These are phyloP conservation scores for Patagioenas fasciata DNA, from an alignment of 2,113 vertebrate genomes.

Conservation along the genomic window DNA sequence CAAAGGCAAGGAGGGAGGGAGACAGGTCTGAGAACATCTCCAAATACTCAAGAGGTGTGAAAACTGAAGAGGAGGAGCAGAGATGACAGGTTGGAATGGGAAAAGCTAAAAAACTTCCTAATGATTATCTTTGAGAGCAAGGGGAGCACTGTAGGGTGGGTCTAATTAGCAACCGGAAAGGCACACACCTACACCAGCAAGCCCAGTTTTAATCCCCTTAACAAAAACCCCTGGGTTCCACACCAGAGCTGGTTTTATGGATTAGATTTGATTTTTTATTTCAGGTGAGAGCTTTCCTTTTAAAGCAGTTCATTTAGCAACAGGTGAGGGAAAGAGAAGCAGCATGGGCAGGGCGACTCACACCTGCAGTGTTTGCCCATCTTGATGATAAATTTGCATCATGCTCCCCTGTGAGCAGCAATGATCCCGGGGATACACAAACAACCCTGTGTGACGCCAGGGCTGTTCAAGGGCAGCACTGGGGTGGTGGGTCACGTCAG, in stretches of 20 bases:
- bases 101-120: not conserved
- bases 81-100: not conserved
- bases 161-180: not conserved
- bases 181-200: not conserved
- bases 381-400: not conserved
- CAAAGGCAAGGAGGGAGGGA: not conserved
- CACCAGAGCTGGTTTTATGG: not conserved
- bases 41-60: not conserved
- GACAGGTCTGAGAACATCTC: not conserved
- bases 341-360: not conserved
- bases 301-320: not conserved
- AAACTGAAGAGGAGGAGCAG: not conserved
- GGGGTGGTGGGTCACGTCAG: not conserved
- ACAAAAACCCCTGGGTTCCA: not conserved
- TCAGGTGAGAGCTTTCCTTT: not conserved
- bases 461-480: not conserved
- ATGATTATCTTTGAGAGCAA: not conserved
- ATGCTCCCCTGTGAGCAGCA: not conserved
- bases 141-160: not conserved
- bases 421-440: not conserved
- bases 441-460: not conserved
- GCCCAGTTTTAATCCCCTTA: not conserved
- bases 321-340: not conserved
- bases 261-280: not conserved
- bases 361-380: accelerated